These are phyloP conservation scores for Neoaliturus tenellus DNA, from an alignment of 2,888 invertebrate genomes.

Conservation along the genomic window DNA sequence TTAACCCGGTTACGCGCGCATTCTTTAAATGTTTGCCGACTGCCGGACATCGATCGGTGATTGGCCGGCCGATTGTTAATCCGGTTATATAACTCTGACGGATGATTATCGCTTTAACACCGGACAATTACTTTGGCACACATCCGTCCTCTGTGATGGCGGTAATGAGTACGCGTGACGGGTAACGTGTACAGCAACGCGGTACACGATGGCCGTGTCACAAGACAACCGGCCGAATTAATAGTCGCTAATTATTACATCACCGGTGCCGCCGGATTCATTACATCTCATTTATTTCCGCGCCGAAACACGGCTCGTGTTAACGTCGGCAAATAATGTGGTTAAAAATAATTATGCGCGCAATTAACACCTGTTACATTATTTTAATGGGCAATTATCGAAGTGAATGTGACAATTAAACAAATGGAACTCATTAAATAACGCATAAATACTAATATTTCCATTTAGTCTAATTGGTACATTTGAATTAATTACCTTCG, in stretches of 20 bases:
- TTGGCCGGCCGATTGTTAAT: conserved; percentile 18
- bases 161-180: neutral
- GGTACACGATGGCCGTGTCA: neutral
- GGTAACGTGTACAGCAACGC: neutral
- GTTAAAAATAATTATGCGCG: conserved; percentile 41
- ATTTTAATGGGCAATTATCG: conserved; percentile 38
- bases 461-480: neutral
- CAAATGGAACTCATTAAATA: conserved; percentile 23
- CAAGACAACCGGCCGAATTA: neutral
- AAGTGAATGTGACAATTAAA: conserved; percentile 24
- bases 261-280: neutral
- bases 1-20: conserved; percentile 24
- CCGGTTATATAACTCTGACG: conserved; percentile 24
- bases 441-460: conserved; percentile 1
- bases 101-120: neutral
- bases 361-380: conserved; percentile 26
- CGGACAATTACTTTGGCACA: neutral
- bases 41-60: conserved; percentile 18
- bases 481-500: neutral
- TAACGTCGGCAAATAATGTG: neutral
- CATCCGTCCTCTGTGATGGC: neutral
- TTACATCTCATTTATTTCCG: neutral
- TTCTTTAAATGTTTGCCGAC: conserved; percentile 45
- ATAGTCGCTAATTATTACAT: neutral
- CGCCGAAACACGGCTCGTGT: conserved; percentile 2